Evolutionary conservation across 1,140 invertebrate species (phyloP), one percentile per base, ranked within the genome.

Genomic region (roundworm (Caenorhabditis elegans)): DNA sequence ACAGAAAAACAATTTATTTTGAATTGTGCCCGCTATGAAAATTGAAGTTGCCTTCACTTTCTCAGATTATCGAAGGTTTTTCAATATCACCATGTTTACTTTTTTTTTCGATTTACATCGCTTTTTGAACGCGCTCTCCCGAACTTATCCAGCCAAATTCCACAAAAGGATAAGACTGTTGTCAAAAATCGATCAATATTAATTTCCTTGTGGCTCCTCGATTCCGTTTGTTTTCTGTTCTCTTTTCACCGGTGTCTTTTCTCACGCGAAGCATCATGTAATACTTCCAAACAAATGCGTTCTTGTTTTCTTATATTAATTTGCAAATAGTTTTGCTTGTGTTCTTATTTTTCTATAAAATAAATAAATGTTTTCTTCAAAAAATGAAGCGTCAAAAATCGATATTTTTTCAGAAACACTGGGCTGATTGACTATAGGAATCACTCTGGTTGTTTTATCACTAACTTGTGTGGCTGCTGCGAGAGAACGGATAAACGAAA

Each of bases 361-460:
- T 24, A 48, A 48, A 17, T 51, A 19, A 13, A 17, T 15, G 19
- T 48, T 48, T n/a, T 4, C 47, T 5, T 8, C 11, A 53, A 53
- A 53, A 10, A 8, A 1, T 2, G 51, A 53, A 43, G n/a, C n/a
- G n/a, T 53, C 10, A 22, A 60, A 60, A 60, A 60, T 60, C 53
- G 19, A 60, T 60, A 60, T 34, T 53, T 60, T n/a, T 60, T 31
- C 53, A 60, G 53, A 60, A 3, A 60, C 53, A 22, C 53, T 34
- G 53, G 53, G 53, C 34, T 60, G 26, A 60, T 60, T 60, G 53
- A 26, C 53, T 55, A 34, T 60, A 60, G 53, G 53, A 60, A 60
- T 34, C 53, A 34, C 53, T 60, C 53, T 60, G 60, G 31, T 39
- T 70, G 3, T 39, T 70, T 31, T 60, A 43, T 70, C 60, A 39